A percentile compares a stretch with the other conserved stretches of the same genome.
These are phyloP conservation scores for Tympanuchus pallidicinctus DNA, from an alignment of 2,113 vertebrate genomes.

Conservation along the genomic window DNA sequence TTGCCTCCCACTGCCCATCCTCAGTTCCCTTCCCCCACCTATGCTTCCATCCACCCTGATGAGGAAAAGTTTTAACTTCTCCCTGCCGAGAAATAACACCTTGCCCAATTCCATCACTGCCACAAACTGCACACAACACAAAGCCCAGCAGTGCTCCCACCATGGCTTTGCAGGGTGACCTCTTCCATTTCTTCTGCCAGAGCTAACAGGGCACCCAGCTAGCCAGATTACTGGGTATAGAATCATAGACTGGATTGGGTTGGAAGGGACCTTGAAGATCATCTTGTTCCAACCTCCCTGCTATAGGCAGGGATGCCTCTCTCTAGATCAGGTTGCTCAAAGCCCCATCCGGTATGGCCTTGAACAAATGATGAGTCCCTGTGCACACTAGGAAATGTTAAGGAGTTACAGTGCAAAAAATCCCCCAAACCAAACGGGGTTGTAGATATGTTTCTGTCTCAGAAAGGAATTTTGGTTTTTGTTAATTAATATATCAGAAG, in stretches of 20 bases:
- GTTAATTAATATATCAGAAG: conserved; percentile 81
- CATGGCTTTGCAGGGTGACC: accelerated
- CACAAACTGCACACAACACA: too few species aligned
- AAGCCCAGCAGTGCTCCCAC: neutral
- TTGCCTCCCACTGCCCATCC: neutral
- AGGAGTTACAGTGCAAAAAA: neutral
- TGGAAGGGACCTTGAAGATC: too few species aligned
- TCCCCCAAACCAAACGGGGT: neutral
- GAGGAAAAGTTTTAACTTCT: neutral
- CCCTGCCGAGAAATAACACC: accelerated
- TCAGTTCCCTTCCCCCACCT: neutral
- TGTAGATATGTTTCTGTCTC: conserved; percentile 48
- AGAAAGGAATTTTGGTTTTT: conserved; percentile 64
- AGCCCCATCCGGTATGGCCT: too few species aligned
- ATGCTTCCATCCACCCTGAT: accelerated
- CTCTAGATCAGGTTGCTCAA: too few species aligned
- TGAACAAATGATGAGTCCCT: neutral
- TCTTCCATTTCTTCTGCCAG: neutral
- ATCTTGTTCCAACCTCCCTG: too few species aligned
- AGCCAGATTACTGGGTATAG: neutral
- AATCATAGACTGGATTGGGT: too few species aligned
- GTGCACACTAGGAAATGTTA: accelerated
- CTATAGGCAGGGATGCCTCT: too few species aligned
- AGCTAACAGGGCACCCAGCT: neutral
- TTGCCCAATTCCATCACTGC: accelerated